Base-by-base conservation (phyloP, 2,888 invertebrate species). In the Aricia artaxerxes region DNA sequence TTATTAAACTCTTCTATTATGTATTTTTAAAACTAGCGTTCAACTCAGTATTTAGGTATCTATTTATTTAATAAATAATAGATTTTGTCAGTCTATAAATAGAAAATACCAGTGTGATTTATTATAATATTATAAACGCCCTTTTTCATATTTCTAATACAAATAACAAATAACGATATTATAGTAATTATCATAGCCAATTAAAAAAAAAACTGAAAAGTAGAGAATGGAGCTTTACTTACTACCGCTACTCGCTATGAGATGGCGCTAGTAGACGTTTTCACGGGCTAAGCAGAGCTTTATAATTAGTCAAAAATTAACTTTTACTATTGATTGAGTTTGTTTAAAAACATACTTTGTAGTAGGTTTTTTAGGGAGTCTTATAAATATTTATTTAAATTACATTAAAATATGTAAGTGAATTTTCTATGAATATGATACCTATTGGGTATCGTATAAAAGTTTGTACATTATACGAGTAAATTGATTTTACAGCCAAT, bases 261-360 rank as follows among this genome's bases (percentile, higher is more conserved):
- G 78, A 60, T 78, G 78, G 73, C 78, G 73, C 73, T 49, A 78
- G 40, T 24, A 57, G n/a, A 13, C 13, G 38, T 35, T 16, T 31
- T 16, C 5, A 4, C 35, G 31, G 69, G 5, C 57, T 16, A 57
- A 57, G 57, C 16, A 57, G 16, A 57, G 57, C 49, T 53, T 53
- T 13, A 16, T 16, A 2, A 53, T 53, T 4, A 57, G 16, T 57
- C 16, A 57, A 57, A 16, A 57, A 57, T 53, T 53, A 53, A 53
- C 13, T 11, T 13, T 4, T 1, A 57, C 57, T 57, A 57, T 57
- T 57, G 57, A 57, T 57, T 16, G 57, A 57, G 4, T 57, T 9
- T 57, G 57, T 57, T 57, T 57, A 57, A 13, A 57, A 57, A 13
- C 16, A 57, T 49, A 49, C 9, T 49, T 49, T 49, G 49, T 49